phyloP scores from a whole-genome alignment of 2,113 vertebrate species.

The Tachysurus fulvidraco region DNA sequence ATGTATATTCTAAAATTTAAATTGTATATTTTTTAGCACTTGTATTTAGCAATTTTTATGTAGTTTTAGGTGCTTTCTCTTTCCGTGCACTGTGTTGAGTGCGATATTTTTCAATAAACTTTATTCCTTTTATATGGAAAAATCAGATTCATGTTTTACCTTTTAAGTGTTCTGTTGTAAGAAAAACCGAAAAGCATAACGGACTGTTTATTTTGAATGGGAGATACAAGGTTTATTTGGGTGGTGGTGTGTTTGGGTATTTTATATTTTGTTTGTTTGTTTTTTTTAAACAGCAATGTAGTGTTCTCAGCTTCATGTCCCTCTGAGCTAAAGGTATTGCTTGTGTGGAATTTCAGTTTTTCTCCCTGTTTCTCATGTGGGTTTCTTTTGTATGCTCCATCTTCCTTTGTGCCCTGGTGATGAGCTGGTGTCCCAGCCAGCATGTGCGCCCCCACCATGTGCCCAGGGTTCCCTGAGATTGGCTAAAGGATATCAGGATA shows the following conservation, averaged over 20 bases:
- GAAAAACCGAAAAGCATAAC: neutral
- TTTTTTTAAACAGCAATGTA: neutral
- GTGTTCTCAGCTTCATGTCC: neutral
- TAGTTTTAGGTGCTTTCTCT: slow-evolving; percentile 65
- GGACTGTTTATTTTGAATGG: neutral
- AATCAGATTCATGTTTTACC: neutral
- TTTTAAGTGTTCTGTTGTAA: no score
- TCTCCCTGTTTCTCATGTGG: neutral
- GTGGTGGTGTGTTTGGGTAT: neutral
- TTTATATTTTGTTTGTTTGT: no score
- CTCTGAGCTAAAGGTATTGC: neutral
- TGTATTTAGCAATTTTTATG: slow-evolving; percentile 56
- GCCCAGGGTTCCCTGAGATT: neutral
- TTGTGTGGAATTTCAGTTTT: neutral
- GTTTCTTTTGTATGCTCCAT: neutral
- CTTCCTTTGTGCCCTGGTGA: neutral
- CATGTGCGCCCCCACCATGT: neutral
- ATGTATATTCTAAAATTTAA: slow-evolving; percentile 76
- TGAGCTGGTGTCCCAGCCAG: neutral
- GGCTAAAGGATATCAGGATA: neutral
- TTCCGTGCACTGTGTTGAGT: slow-evolving; percentile 62
- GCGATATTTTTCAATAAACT: slow-evolving; percentile 67
- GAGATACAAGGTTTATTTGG: neutral
- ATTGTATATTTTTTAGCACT: slow-evolving; percentile 73
- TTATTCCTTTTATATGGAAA: slow-evolving; percentile 69